Evolutionary conservation across 2,888 invertebrate species (phyloP).

Genomic region (Hydriomena furcata): DNA sequence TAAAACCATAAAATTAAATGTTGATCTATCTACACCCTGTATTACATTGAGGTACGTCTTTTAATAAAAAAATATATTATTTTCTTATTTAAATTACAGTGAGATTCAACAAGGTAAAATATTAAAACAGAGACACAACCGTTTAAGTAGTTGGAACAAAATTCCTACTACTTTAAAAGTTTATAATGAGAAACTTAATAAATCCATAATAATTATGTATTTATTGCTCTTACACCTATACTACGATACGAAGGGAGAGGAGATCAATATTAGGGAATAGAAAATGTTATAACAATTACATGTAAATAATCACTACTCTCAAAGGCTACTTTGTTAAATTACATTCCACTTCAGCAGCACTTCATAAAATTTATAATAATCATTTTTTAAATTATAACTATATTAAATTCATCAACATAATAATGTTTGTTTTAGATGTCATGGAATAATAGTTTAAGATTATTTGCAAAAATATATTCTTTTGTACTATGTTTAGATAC

Average conservation of each 20-base stretch:
- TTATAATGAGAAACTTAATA: background rate
- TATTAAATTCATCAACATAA: no score
- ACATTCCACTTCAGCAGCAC: slow-evolving; percentile 24
- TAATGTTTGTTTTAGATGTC: no score
- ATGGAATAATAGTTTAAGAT: background rate
- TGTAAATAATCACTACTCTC: slow-evolving; percentile 57
- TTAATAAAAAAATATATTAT: slow-evolving; percentile 22
- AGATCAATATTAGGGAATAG: slow-evolving; percentile 72
- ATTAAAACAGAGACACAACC: background rate
- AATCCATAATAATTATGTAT: background rate
- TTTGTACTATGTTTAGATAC: background rate
- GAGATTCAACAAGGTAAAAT: background rate
- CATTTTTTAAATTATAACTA: no score
- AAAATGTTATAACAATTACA: slow-evolving; percentile 58
- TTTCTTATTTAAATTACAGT: slow-evolving; percentile 12
- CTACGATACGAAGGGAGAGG: slow-evolving; percentile 58
- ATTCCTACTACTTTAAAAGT: background rate
- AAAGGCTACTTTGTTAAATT: slow-evolving; percentile 48
- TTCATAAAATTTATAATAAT: background rate
- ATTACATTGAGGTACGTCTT: slow-evolving; percentile 53
- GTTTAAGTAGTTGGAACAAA: background rate
- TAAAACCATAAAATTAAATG: slow-evolving; percentile 27
- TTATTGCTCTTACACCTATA: slow-evolving; percentile 38
- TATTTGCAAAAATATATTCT: slow-evolving; percentile 16
- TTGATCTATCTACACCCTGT: slow-evolving; percentile 70